Base-by-base conservation (phyloP, 2,888 invertebrate species). In the Acronicta leporina region DNA sequence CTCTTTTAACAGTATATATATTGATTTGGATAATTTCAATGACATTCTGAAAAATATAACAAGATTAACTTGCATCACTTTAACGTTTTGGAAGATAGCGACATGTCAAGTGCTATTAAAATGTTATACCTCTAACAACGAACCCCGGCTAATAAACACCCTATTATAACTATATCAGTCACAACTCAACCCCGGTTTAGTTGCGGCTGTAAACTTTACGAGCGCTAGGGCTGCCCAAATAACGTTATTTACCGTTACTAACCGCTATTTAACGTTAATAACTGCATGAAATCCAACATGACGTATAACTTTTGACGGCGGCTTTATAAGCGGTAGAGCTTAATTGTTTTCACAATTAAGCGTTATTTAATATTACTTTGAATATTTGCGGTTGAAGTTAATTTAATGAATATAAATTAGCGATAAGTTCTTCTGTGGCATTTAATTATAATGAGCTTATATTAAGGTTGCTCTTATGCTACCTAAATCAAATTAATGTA, bases 101-200 rank as follows among this genome's bases (percentile, higher is more conserved):
- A 43, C 60, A 30, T 53, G 50, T 59, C 46, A 60, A 62, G 40
- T 46, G 14, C 41, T 46, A 44, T 11, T 63, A 42, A 69, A 53
- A 43, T 52, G 11, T 51, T 33, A 55, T 48, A 44, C 45, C 45
- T 46, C 6, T 54, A 42, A 50, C 27, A 44, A 25, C 2, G 40
- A 27, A 40, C 44, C 52, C 45, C 33, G 55, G 38, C 49, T 44
- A 74, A 69, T 69, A 74, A 71, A 75, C 72, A 70, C 43, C 51
- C 64, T 20, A 75, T 70, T 63, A 70, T 59, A 75, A 46, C 58
- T 70, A 54, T 75, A 72, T 72, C 73, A 61, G 72, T 55, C 56
- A 16, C 50, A 65, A 35, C 53, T 75, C 75, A 75, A 56, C 51
- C 66, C 54, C 38, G 44, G 52, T 57, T 64, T 52, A 71, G 67